Evolutionary conservation across 2,113 vertebrate genomes (phyloP), one percentile per base, ranked within the genome.

Genomic region (Rhipidura dahli): DNA sequence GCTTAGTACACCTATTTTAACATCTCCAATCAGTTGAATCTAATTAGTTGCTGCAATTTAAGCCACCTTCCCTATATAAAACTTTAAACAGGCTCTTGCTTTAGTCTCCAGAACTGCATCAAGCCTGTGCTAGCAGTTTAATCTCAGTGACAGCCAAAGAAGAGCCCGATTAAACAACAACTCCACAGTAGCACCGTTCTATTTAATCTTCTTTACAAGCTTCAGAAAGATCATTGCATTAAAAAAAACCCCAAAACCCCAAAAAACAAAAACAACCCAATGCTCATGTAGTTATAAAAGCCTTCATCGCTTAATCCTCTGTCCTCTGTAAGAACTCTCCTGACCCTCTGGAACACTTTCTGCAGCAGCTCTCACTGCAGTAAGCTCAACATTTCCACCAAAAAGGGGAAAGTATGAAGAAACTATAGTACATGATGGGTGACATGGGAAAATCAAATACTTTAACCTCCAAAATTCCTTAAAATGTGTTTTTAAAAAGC

Each of bases 151-250:
- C 85, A 90, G 78, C 59, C 92, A 91, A 93, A 88, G 71, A 96
- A 60, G 90, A 95, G 75, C 73, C 86, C 6, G 35, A 97, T 94
- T 95, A 97, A 97, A 83, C 69, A 81, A 72, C 54, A 56, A 66
- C 87, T 87, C 66, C 40, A 80, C 70, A 90, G 70, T 60, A 70
- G 72, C 79, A 35, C 6, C 0, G 1, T 71, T 94, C 79, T 84
- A 54, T 87, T 94, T 81, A 93, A 97, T 93, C 95, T 92, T 86
- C 95, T 91, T 69, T 90, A 70, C 54, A 92, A 90, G 94, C 81
- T 89, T 91, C 14, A 26, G 27, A 82, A 93, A 72, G 57, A 96
- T 59, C 64, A 68, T 5, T 40, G 61, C 19, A 35, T 53, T 20
- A 78, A 89, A 72, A 61, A 89, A 45, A 44, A 59, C n/a, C 1